phyloP scores from a whole-genome alignment of 2,888 invertebrate genomes.

The Drosophila putrida region DNA sequence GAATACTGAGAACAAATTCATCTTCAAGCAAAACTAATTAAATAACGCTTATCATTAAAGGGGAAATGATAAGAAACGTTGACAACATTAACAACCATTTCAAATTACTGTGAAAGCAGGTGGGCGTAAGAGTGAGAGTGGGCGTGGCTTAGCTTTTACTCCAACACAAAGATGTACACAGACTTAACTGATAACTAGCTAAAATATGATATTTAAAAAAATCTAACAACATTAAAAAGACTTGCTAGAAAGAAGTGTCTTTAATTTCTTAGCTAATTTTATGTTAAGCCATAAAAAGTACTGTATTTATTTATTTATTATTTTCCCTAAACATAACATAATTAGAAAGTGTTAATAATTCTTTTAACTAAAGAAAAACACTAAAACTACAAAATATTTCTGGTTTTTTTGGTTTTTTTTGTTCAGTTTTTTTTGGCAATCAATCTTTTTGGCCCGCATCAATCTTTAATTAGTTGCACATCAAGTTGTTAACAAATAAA shows the following conservation, averaged over 20 bases:
- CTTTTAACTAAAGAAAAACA: too few species aligned
- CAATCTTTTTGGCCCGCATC: not conserved
- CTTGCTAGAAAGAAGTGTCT: too few species aligned
- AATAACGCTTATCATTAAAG: not conserved
- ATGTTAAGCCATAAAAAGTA: too few species aligned
- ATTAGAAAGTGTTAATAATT: too few species aligned
- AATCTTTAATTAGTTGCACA: not conserved
- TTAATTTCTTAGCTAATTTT: too few species aligned
- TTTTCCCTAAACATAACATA: too few species aligned
- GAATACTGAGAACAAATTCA: not conserved
- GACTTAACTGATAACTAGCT: not conserved
- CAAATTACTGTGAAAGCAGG: not conserved
- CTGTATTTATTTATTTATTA: too few species aligned
- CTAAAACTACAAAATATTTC: not conserved
- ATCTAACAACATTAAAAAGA: not conserved
- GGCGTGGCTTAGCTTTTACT: not conserved
- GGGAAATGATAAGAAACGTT: not conserved
- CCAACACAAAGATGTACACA: not conserved
- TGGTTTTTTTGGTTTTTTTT: too few species aligned
- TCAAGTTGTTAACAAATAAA: too few species aligned
- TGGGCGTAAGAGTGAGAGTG: not conserved
- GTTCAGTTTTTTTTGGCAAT: not conserved
- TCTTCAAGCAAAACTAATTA: conserved; percentile 1
- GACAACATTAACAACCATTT: not conserved
- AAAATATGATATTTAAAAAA: not conserved